Base-by-base conservation (phyloP, 2,888 invertebrate species). In the Linyphia triangularis region DNA sequence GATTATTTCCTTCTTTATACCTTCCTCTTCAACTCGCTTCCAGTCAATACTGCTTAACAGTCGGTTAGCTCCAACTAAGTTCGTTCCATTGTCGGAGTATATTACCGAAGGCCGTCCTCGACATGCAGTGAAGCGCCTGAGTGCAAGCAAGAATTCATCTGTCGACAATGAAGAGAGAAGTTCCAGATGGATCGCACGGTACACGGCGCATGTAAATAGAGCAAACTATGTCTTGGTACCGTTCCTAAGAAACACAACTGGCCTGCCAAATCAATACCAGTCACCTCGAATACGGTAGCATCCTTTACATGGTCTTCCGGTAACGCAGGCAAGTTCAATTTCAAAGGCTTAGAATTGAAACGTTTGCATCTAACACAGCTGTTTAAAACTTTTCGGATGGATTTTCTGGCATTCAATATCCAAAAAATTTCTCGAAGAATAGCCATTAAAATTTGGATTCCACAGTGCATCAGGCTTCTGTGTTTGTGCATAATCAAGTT, bases 391-490 rank as follows among this genome's bases (percentile, higher is more conserved):
- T n/a, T n/a, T n/a, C n/a, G n/a, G n/a, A n/a, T n/a, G n/a, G n/a
- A n/a, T n/a, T n/a, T n/a, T n/a, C n/a, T n/a, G n/a, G n/a, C n/a
- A n/a, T n/a, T n/a, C n/a, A n/a, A n/a, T n/a, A n/a, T n/a, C n/a
- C n/a, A n/a, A 0, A 26, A 73, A 10, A 13, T 73, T 24, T 72
- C 28, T 43, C 43, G 26, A 9, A 73, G 22, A 13, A 16, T 9
- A 16, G 72, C 22, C 26, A 73, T 26, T n/a, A 73, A n/a, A 2
- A 73, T 13, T 13, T 43, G 22, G 33, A 28, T 59, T 75, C 30
- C 59, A 75, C 30, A 59, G 16, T 61, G 75, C 19, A 33, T 30
- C n/a, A n/a, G n/a, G n/a, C n/a, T n/a, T n/a, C n/a, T n/a, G n/a
- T n/a, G n/a, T n/a, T n/a, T n/a, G n/a, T n/a, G n/a, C n/a, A n/a